These are phyloP conservation scores for Eremobia ochroleuca DNA, from an alignment of 2,888 invertebrate genomes.

Conservation along the genomic window DNA sequence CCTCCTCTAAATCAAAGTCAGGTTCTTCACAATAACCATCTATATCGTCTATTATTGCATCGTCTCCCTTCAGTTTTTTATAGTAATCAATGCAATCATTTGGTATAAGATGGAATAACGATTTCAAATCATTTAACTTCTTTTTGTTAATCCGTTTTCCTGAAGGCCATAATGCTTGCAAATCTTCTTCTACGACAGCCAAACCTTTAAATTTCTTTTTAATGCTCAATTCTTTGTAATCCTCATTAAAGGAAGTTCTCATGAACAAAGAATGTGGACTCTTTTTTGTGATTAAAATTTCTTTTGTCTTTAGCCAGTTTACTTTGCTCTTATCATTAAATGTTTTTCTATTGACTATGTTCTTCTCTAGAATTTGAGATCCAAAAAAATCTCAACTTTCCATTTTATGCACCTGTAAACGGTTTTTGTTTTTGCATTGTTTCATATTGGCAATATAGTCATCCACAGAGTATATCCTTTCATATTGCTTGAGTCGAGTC, in stretches of 20 bases:
- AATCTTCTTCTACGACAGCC: slow-evolving; percentile 37
- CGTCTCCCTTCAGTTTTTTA: slow-evolving; percentile 44
- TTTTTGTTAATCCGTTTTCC: slow-evolving; percentile 34
- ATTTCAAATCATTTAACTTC: slow-evolving; percentile 41
- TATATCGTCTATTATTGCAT: slow-evolving; percentile 41
- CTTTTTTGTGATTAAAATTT: slow-evolving; percentile 34
- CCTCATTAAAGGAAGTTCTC: slow-evolving; percentile 43
- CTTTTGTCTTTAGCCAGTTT: slow-evolving; percentile 17
- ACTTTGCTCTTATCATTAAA: slow-evolving; percentile 20
- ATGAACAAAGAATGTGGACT: slow-evolving; percentile 43
- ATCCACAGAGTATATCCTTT: slow-evolving; percentile 43
- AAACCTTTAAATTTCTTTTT: slow-evolving; percentile 38
- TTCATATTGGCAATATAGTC: slow-evolving; percentile 40
- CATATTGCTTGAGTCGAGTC: slow-evolving; percentile 49
- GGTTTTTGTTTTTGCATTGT: slow-evolving; percentile 28
- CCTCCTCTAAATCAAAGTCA: slow-evolving; percentile 31
- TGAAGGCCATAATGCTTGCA: slow-evolving; percentile 38
- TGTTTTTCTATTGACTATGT: slow-evolving; percentile 6
- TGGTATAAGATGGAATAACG: slow-evolving; percentile 39
- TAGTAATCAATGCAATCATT: slow-evolving; percentile 36
- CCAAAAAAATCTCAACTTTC: slow-evolving; percentile 38
- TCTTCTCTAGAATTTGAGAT: slow-evolving; percentile 35
- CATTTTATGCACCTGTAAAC: slow-evolving; percentile 36
- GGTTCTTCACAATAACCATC: slow-evolving; percentile 30
- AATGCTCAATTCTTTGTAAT: slow-evolving; percentile 33